Base-by-base conservation (phyloP, 2,888 invertebrate genomes). In the Drosophila suboccidentalis region DNA sequence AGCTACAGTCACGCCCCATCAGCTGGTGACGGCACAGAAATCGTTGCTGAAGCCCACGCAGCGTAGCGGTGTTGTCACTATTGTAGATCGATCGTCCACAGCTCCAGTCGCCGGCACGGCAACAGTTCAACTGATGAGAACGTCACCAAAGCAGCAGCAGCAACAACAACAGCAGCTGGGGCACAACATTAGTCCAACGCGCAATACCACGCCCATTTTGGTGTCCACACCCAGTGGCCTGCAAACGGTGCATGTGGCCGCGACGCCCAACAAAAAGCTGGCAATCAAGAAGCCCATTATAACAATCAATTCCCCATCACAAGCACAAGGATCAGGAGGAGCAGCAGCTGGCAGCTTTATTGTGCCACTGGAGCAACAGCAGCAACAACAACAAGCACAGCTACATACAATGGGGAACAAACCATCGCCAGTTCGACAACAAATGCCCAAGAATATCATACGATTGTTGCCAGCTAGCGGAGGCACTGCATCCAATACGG, bases 211-310 rank as follows among this genome's bases (percentile, higher is more conserved):
- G 1, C 92, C 92, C 3, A 91, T 92, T 10, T 78, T 92, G 54
- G 91, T 92, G 10, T 90, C 92, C 10, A 92, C 92, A 13, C 90
- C 92, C 2, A 87, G 82, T 32, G 92, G 92, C 22, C 69, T 92
- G 6, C 93, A 93, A 78, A 92, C 92, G 1, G 92, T 92, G 1
- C 92, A 92, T 71, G 91, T 92, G 15, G 90, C 92, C 4, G 79
- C 90, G 26, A 90, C 79, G 17, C 72, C 82, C 22, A 63, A 83
- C 38, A 91, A 91, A 32, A 89, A 90, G 65, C 70, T 91, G 44
- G 82, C 90, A 4, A 82, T 92, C 9, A 91, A 90, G 50, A 92
- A 92, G 60, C 88, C 92, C 3, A 87, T 91, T 17, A 80, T 91
- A n/a, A 80, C 91, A n/a, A 90, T 91, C 6, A 70, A 65, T 39